These are phyloP conservation scores for Troglohyphantes excavatus DNA, from an alignment of 2,888 invertebrate species.

Conservation along the genomic window DNA sequence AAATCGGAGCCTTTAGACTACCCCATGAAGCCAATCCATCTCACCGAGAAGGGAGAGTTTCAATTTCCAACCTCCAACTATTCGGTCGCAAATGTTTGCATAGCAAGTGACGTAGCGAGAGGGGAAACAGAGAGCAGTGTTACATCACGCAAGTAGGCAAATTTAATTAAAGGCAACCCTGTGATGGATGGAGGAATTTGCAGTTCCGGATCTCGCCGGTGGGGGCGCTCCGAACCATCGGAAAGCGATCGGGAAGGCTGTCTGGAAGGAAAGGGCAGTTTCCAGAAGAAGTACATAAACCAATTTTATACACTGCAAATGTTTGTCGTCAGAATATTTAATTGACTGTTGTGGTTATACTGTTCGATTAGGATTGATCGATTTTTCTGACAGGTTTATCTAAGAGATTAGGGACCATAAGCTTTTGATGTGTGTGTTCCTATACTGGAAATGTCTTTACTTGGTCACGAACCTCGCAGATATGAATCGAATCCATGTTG, in stretches of 20 bases:
- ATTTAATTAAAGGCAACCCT: constrained; percentile 52
- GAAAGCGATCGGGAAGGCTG: background rate
- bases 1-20: too few species aligned
- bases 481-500: too few species aligned
- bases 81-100: constrained; percentile 45
- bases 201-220: background rate
- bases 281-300: constrained; percentile 1
- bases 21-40: background rate
- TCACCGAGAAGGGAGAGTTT: constrained; percentile 15
- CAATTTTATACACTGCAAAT: constrained; percentile 21
- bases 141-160: constrained; percentile 41
- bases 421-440: too few species aligned
- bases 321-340: constrained; percentile 14
- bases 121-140: background rate
- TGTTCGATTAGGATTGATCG: background rate
- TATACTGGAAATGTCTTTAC: too few species aligned
- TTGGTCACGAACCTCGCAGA: too few species aligned
- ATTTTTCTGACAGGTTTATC: background rate
- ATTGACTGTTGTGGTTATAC: background rate
- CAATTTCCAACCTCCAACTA: constrained; percentile 14
- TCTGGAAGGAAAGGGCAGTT: background rate
- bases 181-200: constrained; percentile 49
- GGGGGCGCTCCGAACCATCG: background rate
- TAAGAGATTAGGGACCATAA: background rate
- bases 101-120: background rate